Evolutionary conservation across 1,140 invertebrate genomes (phyloP).

Genomic region (Trachymyrmex cornetzi): DNA sequence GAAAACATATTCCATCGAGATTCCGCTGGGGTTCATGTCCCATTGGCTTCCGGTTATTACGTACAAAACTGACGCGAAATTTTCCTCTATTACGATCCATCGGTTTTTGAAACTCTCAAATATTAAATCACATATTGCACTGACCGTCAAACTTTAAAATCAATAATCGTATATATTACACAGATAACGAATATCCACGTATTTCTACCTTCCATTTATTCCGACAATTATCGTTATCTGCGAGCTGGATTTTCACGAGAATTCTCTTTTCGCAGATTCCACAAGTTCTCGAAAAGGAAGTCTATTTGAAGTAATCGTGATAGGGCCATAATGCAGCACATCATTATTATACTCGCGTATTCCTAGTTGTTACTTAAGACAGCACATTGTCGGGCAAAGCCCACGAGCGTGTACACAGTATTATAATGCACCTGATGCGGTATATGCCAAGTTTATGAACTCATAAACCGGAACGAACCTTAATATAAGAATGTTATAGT

Average conservation of each 20-base stretch:
- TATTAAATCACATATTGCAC: slow-evolving; percentile 35
- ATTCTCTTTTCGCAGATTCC: not conserved
- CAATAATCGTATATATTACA: not conserved
- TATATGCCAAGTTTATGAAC: slow-evolving; percentile 78
- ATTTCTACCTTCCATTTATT: not conserved
- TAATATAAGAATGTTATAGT: slow-evolving; percentile 83
- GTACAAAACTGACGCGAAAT: slow-evolving; percentile 1
- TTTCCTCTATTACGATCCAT: slow-evolving; percentile 8
- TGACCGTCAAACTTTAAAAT: not conserved
- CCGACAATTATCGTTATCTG: slow-evolving; percentile 9
- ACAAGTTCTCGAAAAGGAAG: not conserved
- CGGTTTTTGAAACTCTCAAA: slow-evolving; percentile 22
- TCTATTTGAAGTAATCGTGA: not conserved
- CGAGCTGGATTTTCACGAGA: not conserved
- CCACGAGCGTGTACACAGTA: slow-evolving; percentile 26
- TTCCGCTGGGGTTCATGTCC: not conserved
- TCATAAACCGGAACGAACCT: slow-evolving; percentile 81
- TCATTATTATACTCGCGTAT: not conserved
- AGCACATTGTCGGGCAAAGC: not conserved
- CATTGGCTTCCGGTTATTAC: slow-evolving; percentile 12
- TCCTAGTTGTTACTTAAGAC: slow-evolving; percentile 70
- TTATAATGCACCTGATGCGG: slow-evolving; percentile 79
- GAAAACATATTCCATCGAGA: not conserved
- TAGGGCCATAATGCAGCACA: not conserved
- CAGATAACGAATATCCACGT: not conserved